These are phyloP conservation scores for Jaculus jaculus DNA, from an alignment of 2,113 vertebrate genomes.

Conservation along the genomic window DNA sequence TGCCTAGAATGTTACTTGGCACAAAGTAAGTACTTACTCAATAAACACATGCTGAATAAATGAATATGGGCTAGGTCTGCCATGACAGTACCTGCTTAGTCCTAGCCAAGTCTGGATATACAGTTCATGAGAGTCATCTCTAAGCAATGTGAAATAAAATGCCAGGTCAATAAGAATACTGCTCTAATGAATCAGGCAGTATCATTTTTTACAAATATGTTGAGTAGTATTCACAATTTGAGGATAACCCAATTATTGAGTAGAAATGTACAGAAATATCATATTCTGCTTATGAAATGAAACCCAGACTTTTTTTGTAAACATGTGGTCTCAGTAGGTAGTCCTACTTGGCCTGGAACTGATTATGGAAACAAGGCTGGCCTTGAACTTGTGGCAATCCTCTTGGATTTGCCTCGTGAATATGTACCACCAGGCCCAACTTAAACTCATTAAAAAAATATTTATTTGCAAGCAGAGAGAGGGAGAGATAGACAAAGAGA, in stretches of 20 bases:
- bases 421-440: no score
- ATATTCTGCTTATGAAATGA: not conserved
- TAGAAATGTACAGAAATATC: not conserved
- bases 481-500: no score
- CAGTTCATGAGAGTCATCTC: not conserved
- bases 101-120: not conserved
- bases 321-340: not conserved
- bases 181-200: not conserved
- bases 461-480: no score
- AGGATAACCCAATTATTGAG: not conserved
- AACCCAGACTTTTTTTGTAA: not conserved
- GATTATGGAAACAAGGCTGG: no score
- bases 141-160: not conserved
- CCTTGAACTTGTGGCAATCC: not conserved
- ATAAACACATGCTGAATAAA: not conserved
- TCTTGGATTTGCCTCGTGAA: not conserved
- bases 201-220: not conserved
- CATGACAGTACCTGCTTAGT: not conserved
- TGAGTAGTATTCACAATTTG: not conserved
- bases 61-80: not conserved
- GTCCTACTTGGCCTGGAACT: no score
- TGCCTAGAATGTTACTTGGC: not conserved
- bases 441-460: not conserved
- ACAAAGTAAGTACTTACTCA: not conserved
- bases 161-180: accelerated